Percentiles rank a stretch among this genome's conserved stretches.
Conservation (phyloP, 2,797 vertebrate species). For the Dallia pectoralis region DNA sequence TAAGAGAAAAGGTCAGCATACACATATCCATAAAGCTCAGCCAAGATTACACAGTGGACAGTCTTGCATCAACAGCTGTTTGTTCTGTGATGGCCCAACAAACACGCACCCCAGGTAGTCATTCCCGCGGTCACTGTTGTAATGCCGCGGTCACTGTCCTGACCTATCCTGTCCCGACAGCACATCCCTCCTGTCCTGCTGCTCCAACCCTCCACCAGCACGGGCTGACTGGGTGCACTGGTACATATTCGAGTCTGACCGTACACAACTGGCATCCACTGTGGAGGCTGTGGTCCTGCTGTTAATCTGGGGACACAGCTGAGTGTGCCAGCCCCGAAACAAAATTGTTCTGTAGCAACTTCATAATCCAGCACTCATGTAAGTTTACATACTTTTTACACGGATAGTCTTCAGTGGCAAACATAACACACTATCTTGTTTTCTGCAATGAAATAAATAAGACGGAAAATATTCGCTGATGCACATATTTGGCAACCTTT, state of each 20-base stretch:
- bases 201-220: too few species aligned
- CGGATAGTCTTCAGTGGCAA: not conserved
- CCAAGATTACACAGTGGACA: not conserved
- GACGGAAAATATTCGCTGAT: not conserved
- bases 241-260: too few species aligned
- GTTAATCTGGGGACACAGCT: not conserved
- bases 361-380: not conserved
- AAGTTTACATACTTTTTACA: not conserved
- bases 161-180: not conserved
- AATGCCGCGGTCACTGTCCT: slow-evolving; percentile 1
- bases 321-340: not conserved
- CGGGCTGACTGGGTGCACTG: not conserved
- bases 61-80: slow-evolving; percentile 2
- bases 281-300: slow-evolving; percentile 4
- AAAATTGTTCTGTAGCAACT: not conserved
- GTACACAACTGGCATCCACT: not conserved
- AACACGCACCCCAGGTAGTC: slow-evolving; percentile 1
- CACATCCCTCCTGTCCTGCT: not conserved
- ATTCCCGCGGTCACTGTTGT: not conserved
- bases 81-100: not conserved
- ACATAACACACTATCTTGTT: not conserved
- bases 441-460: not conserved
- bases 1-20: not conserved
- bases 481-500: not conserved
- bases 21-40: slow-evolving; percentile 1